Evolutionary conservation across 2,888 invertebrate genomes (phyloP).

Genomic region (Ophion ellenae): DNA sequence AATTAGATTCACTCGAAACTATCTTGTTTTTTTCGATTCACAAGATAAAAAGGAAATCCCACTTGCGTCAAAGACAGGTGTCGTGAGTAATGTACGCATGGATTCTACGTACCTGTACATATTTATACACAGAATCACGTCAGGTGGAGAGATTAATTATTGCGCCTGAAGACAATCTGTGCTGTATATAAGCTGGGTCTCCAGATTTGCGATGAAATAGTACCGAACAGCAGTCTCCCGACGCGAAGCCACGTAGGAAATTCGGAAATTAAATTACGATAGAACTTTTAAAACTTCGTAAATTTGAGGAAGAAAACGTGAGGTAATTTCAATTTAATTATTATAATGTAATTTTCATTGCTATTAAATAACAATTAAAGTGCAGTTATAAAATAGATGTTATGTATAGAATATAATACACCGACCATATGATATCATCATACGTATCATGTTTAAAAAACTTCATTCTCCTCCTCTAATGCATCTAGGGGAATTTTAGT

Average conservation of each 20-base stretch:
- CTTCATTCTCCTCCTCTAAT: too few species aligned
- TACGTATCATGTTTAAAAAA: too few species aligned
- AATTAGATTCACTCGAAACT: neutral
- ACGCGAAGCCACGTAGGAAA: neutral
- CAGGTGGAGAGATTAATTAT: constrained; percentile 28
- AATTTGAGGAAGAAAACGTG: constrained; percentile 1
- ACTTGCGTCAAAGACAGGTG: constrained; percentile 52
- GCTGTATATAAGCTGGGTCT: constrained; percentile 23
- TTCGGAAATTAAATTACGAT: constrained; percentile 5
- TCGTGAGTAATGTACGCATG: constrained; percentile 29
- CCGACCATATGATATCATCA: too few species aligned
- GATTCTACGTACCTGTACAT: neutral
- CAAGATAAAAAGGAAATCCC: constrained; percentile 51
- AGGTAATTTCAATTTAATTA: constrained; percentile 2
- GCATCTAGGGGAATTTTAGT: too few species aligned
- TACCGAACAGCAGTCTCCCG: neutral
- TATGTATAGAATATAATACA: too few species aligned
- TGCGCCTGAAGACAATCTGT: constrained; percentile 3
- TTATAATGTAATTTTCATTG: neutral
- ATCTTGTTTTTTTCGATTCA: neutral
- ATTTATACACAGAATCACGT: constrained; percentile 42
- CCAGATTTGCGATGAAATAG: constrained; percentile 20
- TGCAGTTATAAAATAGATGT: too few species aligned
- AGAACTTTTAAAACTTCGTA: neutral
- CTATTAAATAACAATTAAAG: neutral